phyloP scores from a whole-genome alignment of 1,140 invertebrate genomes.

The Pachyrhynchus sulphureomaculatus region DNA sequence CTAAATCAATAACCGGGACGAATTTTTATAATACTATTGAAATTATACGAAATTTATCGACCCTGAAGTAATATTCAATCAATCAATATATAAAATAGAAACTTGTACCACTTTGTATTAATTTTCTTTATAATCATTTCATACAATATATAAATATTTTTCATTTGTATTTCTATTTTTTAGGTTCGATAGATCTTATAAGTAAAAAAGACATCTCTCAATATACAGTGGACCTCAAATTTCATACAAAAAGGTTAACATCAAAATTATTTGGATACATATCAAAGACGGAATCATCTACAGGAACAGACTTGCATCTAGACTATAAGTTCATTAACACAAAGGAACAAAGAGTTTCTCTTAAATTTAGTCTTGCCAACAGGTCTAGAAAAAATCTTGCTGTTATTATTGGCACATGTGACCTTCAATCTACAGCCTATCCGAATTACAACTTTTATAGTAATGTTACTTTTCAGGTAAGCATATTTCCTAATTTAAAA shows the following conservation, averaged over 20 bases:
- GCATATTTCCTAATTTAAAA: conserved; percentile 33
- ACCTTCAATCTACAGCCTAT: conserved; percentile 72
- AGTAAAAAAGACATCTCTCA: conserved; percentile 69
- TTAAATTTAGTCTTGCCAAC: conserved; percentile 66
- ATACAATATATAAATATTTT: no score
- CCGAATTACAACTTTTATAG: conserved; percentile 71
- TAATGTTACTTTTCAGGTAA: conserved; percentile 64
- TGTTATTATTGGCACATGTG: conserved; percentile 58
- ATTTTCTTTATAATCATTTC: no score
- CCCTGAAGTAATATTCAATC: no score
- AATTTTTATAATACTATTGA: no score
- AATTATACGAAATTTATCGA: no score
- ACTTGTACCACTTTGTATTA: no score
- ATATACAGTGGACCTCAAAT: conserved; percentile 66
- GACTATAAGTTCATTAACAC: conserved; percentile 68
- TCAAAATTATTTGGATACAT: conserved; percentile 70
- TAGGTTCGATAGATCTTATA: conserved; percentile 57
- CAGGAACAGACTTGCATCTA: conserved; percentile 61
- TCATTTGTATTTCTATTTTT: conserved; percentile 34
- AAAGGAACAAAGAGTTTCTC: conserved; percentile 65
- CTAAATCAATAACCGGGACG: no score
- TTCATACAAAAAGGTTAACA: conserved; percentile 67
- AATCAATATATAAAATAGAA: no score
- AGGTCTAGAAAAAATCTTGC: conserved; percentile 62
- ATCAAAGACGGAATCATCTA: conserved; percentile 56